These are phyloP conservation scores for Nycteola revayana DNA, from an alignment of 2,888 invertebrate genomes.

Conservation along the genomic window DNA sequence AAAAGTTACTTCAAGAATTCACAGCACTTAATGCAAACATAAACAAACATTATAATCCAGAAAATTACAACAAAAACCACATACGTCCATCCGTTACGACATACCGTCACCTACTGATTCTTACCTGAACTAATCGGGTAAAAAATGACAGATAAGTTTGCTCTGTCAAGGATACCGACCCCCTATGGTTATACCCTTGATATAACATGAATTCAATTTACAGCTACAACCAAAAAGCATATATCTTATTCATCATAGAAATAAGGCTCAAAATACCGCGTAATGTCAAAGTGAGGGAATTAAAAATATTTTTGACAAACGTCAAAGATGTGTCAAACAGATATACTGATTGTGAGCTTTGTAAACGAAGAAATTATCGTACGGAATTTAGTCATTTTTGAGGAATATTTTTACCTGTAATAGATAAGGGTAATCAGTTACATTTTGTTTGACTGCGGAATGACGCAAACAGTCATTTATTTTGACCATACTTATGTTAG, in stretches of 20 bases:
- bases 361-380: conserved; percentile 14
- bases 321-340: conserved; percentile 22
- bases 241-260: not conserved
- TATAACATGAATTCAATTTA: conserved; percentile 25
- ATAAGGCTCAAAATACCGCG: conserved; percentile 22
- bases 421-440: conserved; percentile 73
- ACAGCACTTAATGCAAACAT: conserved; percentile 11
- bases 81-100: conserved; percentile 43
- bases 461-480: conserved; percentile 49
- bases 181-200: conserved; percentile 47
- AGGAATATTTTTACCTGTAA: conserved; percentile 62
- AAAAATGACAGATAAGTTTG: conserved; percentile 69
- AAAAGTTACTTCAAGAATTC: conserved; percentile 3
- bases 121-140: conserved; percentile 64
- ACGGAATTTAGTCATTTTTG: conserved; percentile 57
- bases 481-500: conserved; percentile 30
- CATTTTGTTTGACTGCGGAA: conserved; percentile 61
- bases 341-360: conserved; percentile 23
- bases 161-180: conserved; percentile 63
- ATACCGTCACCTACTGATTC: conserved; percentile 50
- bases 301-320: conserved; percentile 13
- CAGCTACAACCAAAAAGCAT: not conserved
- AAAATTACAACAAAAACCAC: conserved; percentile 32
- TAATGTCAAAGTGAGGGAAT: not conserved
- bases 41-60: conserved; percentile 14